Base-by-base conservation (phyloP, 2,797 vertebrate genomes). In the Centropyge bicolor region DNA sequence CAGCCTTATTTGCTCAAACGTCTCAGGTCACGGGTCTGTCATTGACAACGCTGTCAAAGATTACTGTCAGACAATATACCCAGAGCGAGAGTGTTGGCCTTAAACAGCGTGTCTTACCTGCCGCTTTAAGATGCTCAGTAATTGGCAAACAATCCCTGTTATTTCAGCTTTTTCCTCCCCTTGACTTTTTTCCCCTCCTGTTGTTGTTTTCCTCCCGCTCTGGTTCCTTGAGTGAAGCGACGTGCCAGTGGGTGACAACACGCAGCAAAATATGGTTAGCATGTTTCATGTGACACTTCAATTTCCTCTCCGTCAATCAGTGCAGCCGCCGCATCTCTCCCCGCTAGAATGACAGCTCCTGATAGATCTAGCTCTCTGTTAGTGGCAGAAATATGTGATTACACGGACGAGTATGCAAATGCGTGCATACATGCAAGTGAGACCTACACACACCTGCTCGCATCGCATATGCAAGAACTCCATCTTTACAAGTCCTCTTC, bases 241-340 rank as follows among this genome's bases (percentile, higher is more conserved):
- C 67, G 36, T 67, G 82, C 61, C 73, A 78, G 48, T 82, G 83
- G 80, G 51, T 87, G 89, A 89, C 86, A 90, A 88, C 86, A 74
- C 8, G 45, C 67, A 52, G 82, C 63, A 73, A 88, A 92, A 90
- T 83, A 83, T 78, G 83, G 86, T 92, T 92, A 87, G 91, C 91
- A 86, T 87, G 90, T 93, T 93, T 86, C 85, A 82, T 81, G 85
- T 93, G 93, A 93, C 92, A 92, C 91, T 91, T 93, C 90, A 91
- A 93, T 94, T 92, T 94, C 90, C 89, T 88, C 74, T 64, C 75
- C 85, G 93, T 94, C 93, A 94, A 78, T 93, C 92, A 90, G 77
- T 8, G 74, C 56, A 70, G 86, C 87, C 55, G 88, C 86, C 79
- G 75, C 51, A 84, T 86, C 84, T 86, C n/a, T 61, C 82, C 83